These are phyloP conservation scores for Aphelenchoides besseyi DNA, from an alignment of 1,140 invertebrate genomes.

Conservation along the genomic window DNA sequence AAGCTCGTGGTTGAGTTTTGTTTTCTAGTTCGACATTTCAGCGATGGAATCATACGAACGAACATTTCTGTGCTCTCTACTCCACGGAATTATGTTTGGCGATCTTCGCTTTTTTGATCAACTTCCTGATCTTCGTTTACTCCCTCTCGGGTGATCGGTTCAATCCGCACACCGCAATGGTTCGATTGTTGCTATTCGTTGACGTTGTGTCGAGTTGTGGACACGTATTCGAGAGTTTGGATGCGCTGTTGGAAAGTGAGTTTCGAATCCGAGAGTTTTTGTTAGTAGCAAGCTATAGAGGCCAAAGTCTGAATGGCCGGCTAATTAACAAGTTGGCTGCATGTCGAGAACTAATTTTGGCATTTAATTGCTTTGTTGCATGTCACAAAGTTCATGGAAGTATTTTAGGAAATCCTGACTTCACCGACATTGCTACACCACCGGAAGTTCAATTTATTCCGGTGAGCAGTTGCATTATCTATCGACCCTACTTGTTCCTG, in stretches of 20 bases:
- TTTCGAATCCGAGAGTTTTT: neutral
- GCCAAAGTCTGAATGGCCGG: neutral
- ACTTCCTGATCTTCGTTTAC: conserved; percentile 25
- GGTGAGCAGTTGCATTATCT: conserved; percentile 23
- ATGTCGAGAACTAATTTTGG: no score
- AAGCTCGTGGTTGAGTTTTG: conserved; percentile 18
- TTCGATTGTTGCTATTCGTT: conserved; percentile 26
- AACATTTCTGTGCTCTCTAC: conserved; percentile 22
- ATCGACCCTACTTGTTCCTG: conserved; percentile 37
- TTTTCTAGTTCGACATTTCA: neutral
- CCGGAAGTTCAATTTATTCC: conserved; percentile 10
- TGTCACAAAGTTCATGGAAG: no score
- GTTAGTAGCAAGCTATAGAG: neutral
- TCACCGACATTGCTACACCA: neutral
- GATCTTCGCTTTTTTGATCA: conserved; percentile 23
- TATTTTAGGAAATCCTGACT: neutral
- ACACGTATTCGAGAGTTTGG: conserved; percentile 26
- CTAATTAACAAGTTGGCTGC: no score
- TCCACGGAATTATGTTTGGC: conserved; percentile 19
- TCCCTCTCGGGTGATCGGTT: conserved; percentile 34
- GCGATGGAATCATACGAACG: neutral
- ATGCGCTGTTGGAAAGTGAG: conserved; percentile 27
- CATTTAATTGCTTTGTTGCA: no score
- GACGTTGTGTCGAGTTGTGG: conserved; percentile 27
- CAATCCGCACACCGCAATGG: conserved; percentile 31